phyloP scores from a whole-genome alignment of 2,113 vertebrate genomes.

The Microcebus lehilahytsara region DNA sequence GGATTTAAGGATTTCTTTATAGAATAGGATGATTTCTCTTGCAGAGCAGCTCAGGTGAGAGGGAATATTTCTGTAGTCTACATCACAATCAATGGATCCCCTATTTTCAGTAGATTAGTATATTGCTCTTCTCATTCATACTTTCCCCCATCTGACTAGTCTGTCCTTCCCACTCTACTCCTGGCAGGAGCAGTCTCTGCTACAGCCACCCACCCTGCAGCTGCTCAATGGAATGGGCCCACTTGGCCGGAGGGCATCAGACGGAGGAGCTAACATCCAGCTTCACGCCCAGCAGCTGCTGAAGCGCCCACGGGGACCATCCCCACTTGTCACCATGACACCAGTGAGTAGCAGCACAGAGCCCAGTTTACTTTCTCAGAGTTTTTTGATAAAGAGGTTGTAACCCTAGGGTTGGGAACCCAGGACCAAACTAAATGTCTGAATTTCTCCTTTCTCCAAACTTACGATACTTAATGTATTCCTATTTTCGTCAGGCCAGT shows the following conservation, averaged over 20 bases:
- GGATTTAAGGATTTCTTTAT: background rate
- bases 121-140: background rate
- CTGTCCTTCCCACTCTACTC: background rate
- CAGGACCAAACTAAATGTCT: background rate
- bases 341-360: constrained; percentile 86
- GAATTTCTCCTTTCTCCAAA: background rate
- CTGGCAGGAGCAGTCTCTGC: constrained; percentile 95
- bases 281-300: constrained; percentile 96
- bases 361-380: background rate
- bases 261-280: constrained; percentile 98
- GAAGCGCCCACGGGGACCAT: constrained; percentile 96
- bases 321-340: constrained; percentile 94
- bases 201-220: constrained; percentile 97
- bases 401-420: background rate
- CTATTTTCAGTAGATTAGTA: background rate
- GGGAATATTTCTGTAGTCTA: background rate
- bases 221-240: constrained; percentile 98
- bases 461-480: background rate
- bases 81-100: background rate
- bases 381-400: background rate
- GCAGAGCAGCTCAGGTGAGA: background rate
- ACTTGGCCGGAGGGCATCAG: constrained; percentile 95
- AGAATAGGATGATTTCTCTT: background rate
- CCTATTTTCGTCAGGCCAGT: background rate
- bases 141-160: background rate